Conservation (phyloP, 2,113 vertebrate genomes). For the Oryzias melastigma region DNA sequence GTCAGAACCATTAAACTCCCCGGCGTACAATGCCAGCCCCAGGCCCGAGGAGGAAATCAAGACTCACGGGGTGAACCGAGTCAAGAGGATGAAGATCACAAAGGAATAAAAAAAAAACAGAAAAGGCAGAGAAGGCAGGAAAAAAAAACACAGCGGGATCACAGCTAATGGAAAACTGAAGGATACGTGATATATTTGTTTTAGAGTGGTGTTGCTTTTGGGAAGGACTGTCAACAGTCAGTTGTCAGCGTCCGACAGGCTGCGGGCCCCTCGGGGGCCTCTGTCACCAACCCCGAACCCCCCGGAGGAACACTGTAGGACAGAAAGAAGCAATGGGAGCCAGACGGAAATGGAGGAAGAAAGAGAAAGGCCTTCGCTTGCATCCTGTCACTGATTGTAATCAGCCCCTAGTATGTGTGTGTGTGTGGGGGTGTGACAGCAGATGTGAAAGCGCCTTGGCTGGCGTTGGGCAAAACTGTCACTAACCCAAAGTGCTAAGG, state of each 20-base stretch:
- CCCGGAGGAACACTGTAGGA: constrained; percentile 41
- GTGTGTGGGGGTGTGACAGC: constrained; percentile 13
- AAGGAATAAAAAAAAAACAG: constrained; percentile 1
- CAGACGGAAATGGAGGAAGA: constrained; percentile 16
- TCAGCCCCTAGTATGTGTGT: constrained; percentile 39
- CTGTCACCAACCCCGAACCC: constrained; percentile 52
- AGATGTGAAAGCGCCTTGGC: constrained; percentile 25
- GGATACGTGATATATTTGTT: constrained; percentile 17
- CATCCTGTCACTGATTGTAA: constrained; percentile 65
- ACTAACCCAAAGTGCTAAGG: constrained; percentile 24
- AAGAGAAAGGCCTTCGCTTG: constrained; percentile 48
- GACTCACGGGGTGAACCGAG: constrained; percentile 7
- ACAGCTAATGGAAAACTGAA: neutral
- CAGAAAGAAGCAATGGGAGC: constrained; percentile 12
- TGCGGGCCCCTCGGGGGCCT: constrained; percentile 38
- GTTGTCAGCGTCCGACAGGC: constrained; percentile 47
- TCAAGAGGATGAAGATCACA: constrained; percentile 20
- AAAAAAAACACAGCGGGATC: neutral
- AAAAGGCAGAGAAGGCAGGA: neutral
- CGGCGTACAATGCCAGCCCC: constrained; percentile 6
- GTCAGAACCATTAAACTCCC: constrained; percentile 25
- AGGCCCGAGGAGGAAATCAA: constrained; percentile 7
- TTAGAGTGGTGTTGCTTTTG: constrained; percentile 17
- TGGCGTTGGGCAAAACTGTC: constrained; percentile 34
- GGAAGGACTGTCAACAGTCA: constrained; percentile 55